A percentile compares a stretch with the other conserved stretches of the same genome.
phyloP scores from a whole-genome alignment of 64 coral and sea anemone genomes.

The Pocillopora damicornis region DNA sequence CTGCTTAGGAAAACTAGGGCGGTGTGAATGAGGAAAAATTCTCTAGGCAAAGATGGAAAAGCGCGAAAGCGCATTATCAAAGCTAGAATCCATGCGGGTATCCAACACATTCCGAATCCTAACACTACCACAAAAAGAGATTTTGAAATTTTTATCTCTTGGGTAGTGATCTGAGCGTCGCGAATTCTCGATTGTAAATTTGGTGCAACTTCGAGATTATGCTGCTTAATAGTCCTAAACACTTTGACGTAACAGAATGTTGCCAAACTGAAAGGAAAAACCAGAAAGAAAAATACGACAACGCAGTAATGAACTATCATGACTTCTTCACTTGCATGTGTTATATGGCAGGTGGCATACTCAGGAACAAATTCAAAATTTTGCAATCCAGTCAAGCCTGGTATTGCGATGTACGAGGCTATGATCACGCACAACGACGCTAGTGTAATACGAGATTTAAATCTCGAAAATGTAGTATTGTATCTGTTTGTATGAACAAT shows the following conservation, averaged over 20 bases:
- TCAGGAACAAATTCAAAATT: conserved; percentile 4
- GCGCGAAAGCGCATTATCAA: not conserved
- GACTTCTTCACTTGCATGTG: not conserved
- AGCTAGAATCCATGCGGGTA: conserved; percentile 13
- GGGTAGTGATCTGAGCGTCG: not conserved
- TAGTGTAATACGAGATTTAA: not conserved
- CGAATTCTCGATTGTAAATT: not conserved
- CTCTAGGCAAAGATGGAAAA: not conserved
- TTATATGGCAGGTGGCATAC: conserved; percentile 11
- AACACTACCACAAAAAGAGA: conserved; percentile 17
- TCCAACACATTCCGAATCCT: conserved; percentile 3
- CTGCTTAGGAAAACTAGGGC: conserved; percentile 11
- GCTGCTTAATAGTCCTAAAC: not conserved
- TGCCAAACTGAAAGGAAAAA: not conserved
- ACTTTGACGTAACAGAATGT: conserved; percentile 3
- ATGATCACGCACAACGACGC: not conserved
- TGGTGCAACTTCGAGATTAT: conserved; percentile 11
- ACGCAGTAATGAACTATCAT: conserved; percentile 19
- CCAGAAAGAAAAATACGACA: conserved; percentile 5
- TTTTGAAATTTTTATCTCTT: conserved; percentile 26
- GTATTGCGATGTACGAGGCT: not conserved
- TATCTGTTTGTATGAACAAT: conserved; percentile 17
- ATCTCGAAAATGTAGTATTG: not conserved
- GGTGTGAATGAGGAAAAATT: not conserved
- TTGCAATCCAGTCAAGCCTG: conserved; percentile 6